These are phyloP conservation scores for Hystrix brachyura DNA, from an alignment of 2,113 vertebrate species.

Conservation along the genomic window DNA sequence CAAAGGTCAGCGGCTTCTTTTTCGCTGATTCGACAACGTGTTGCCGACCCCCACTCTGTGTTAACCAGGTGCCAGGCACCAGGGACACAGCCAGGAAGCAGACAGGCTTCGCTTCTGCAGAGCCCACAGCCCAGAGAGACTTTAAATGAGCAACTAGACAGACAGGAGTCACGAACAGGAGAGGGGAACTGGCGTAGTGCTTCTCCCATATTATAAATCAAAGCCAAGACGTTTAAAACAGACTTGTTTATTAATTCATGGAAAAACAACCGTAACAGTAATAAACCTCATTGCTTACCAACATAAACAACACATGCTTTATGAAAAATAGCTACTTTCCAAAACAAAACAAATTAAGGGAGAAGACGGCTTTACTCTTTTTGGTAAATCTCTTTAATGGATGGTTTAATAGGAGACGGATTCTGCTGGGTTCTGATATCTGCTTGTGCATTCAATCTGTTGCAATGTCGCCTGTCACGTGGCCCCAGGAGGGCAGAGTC, in stretches of 20 bases:
- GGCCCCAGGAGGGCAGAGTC: background rate
- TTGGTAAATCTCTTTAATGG: background rate
- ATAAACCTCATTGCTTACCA: background rate
- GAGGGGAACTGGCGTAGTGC: background rate
- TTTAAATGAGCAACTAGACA: background rate
- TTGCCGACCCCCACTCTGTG: background rate
- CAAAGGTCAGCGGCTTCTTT: background rate
- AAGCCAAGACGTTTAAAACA: background rate
- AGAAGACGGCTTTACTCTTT: background rate
- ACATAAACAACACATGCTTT: background rate
- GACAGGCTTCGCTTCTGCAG: fast-evolving
- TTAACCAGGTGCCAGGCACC: background rate
- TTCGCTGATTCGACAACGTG: background rate
- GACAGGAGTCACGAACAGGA: background rate
- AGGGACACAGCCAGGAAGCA: background rate
- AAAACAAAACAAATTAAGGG: background rate
- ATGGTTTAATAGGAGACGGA: background rate
- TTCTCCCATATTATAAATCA: background rate
- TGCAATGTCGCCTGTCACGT: background rate
- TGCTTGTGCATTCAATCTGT: background rate
- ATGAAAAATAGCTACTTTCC: background rate
- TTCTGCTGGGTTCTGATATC: background rate
- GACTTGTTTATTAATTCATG: background rate
- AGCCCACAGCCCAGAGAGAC: background rate
- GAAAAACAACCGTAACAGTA: background rate